phyloP scores from a whole-genome alignment of 1,140 invertebrate species.

The Drosophila parvula region DNA sequence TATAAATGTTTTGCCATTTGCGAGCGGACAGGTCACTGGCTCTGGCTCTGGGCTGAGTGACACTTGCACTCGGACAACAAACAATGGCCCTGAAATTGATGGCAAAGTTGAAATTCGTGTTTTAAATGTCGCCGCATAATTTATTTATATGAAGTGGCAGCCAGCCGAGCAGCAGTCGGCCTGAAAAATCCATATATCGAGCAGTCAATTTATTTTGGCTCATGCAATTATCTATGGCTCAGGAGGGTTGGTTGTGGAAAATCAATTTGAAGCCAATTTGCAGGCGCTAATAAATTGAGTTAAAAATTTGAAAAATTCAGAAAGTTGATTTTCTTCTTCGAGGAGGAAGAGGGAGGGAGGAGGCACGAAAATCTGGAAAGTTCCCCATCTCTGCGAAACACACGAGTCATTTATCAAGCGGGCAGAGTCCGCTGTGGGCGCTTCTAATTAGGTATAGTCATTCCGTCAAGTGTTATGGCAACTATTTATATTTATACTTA shows the following conservation, averaged over 20 bases:
- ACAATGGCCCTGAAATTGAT: constrained; percentile 60
- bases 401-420: constrained; percentile 30
- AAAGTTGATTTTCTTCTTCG: constrained; percentile 42
- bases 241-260: constrained; percentile 31
- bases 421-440: constrained; percentile 45
- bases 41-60: constrained; percentile 19
- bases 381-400: not conserved
- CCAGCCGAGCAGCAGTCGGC: not conserved
- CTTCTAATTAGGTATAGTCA: constrained; percentile 52
- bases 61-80: constrained; percentile 60
- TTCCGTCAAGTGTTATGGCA: constrained; percentile 56
- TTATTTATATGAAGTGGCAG: constrained; percentile 24
- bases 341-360: not conserved
- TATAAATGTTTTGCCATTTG: constrained; percentile 74
- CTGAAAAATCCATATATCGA: constrained; percentile 53
- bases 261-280: constrained; percentile 78
- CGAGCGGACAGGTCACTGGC: constrained; percentile 47
- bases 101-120: constrained; percentile 64
- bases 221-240: constrained; percentile 40
- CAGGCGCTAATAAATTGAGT: constrained; percentile 76
- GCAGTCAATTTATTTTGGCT: constrained; percentile 54
- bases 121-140: constrained; percentile 68
- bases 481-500: constrained; percentile 58
- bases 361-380: not conserved
- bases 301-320: constrained; percentile 67